phyloP scores from a whole-genome alignment of 2,888 invertebrate genomes.

The Drosophila leonis region DNA sequence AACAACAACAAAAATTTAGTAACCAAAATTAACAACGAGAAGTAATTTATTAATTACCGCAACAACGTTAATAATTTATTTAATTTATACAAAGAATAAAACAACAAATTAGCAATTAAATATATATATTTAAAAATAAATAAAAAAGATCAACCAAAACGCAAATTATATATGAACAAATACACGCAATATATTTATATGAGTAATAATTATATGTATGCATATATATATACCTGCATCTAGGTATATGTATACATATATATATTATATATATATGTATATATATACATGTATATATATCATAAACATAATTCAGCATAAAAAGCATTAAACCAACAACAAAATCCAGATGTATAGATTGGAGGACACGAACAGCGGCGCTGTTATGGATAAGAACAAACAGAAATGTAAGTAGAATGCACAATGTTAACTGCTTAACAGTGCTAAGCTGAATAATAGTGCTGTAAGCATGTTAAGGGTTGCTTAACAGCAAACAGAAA shows the following conservation, averaged over 20 bases:
- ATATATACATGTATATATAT: constrained; percentile 19
- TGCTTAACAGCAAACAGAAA: too few species aligned
- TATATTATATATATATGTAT: constrained; percentile 2
- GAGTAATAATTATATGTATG: constrained; percentile 11
- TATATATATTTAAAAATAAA: background rate
- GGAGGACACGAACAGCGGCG: constrained; percentile 84
- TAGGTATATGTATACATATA: constrained; percentile 21
- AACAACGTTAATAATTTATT: constrained; percentile 39
- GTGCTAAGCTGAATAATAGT: too few species aligned
- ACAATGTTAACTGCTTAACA: background rate
- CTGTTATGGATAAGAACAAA: constrained; percentile 85
- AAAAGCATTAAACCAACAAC: constrained; percentile 52
- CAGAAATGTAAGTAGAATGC: constrained; percentile 82
- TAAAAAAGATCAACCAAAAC: constrained; percentile 51
- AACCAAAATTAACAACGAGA: constrained; percentile 59
- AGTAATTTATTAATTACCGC: constrained; percentile 30
- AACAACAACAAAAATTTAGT: constrained; percentile 24
- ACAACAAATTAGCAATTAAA: constrained; percentile 1
- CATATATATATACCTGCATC: constrained; percentile 24
- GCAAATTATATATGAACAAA: constrained; percentile 53
- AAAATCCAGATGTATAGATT: constrained; percentile 83
- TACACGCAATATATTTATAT: constrained; percentile 58
- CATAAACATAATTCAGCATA: constrained; percentile 34
- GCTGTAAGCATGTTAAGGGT: too few species aligned
- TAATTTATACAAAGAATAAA: constrained; percentile 25